Base-by-base conservation (phyloP, 2,888 invertebrate species). In the Tipula vernalis region DNA sequence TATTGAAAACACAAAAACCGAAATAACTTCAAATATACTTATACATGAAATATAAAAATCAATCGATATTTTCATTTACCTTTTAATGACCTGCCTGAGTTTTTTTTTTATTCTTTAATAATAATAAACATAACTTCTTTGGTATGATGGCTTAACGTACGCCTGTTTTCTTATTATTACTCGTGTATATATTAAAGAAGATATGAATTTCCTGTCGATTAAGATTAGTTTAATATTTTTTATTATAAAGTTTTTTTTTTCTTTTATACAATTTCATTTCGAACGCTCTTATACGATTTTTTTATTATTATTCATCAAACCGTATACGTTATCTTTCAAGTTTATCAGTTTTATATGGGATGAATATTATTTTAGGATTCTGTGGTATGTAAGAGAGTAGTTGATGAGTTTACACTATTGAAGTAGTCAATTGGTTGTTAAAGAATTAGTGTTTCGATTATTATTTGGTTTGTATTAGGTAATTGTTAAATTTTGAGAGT, bases 151-250 rank as follows among this genome's bases (percentile, higher is more conserved):
- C 12, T 71, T 71, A 71, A 71, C 71, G 71, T 71, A 71, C 71
- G 71, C 71, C 28, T 71, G 71, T 71, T 71, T 71, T 71, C 28
- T 71, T 71, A 71, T 71, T 71, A 71, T 71, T 71, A 28, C 71
- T 71, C 71, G 71, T 71, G 71, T 71, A 71, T 57, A 57, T 57
- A 28, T 57, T 57, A 57, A 28, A 84, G 84, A 39, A 84, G 84
- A 84, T 84, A 84, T 84, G 84, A 84, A 84, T 84, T 84, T 84
- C 84, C 84, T 84, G 84, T 84, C 84, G 84, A 84, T 84, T 84
- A 39, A 84, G 84, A 84, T 84, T 84, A 41, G 36, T 84, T 84
- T 39, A 84, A 84, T 84, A 36, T 84, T 84, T 39, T 84, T 84
- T 84, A 36, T 41, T 84, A 36, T 39, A 36, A 84, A 83, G 1